Evolutionary conservation across 1,140 invertebrate species (phyloP), one percentile per base, ranked within the genome.

Genomic region (Heterodera schachtii): DNA sequence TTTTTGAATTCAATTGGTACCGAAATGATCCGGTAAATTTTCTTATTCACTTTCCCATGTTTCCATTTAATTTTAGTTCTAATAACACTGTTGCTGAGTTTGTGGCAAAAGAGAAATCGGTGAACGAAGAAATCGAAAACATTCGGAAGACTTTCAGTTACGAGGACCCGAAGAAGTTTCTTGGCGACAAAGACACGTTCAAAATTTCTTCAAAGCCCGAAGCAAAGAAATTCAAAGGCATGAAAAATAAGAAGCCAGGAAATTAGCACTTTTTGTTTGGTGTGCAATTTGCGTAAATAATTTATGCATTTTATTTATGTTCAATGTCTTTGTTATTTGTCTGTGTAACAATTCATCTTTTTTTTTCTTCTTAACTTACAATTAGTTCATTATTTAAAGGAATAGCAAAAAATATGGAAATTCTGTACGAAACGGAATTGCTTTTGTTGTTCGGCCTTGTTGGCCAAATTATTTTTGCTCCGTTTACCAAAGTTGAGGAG

Each of bases 401-500:
- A 52, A 11, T 52, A 52, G 6, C 49, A 64, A 16, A 64, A 19
- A 64, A 64, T 7, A 71, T 71, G 69, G 69, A 71, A 5, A 71
- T 43, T 41, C 41, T 78, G 7, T 64, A 60, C 31, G 43, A 69
- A 16, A 83, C 86, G 70, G 86, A 87, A 84, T 87, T 84, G 85
- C 75, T 86, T 52, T n/a, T 87, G 9, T 83, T 87, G 41, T 77
- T 87, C 49, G 87, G 41, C 8, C 67, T 87, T 44, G 52, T 91
- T 41, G 91, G 94, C 81, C 94, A 97, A 90, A 90, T 98, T 67
- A 88, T 95, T 74, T 93, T 95, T 84, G 96, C 95, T 90, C 97
- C 97, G 70, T 98, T 94, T 90, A 98, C 96, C 1, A 99, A 99
- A 94, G 97, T 99, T 11, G 97, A 99, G 91, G 98, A 99, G 92